Evolutionary conservation across 2,797 vertebrate genomes (phyloP).

Genomic region (Melanotaenia boesemani): DNA sequence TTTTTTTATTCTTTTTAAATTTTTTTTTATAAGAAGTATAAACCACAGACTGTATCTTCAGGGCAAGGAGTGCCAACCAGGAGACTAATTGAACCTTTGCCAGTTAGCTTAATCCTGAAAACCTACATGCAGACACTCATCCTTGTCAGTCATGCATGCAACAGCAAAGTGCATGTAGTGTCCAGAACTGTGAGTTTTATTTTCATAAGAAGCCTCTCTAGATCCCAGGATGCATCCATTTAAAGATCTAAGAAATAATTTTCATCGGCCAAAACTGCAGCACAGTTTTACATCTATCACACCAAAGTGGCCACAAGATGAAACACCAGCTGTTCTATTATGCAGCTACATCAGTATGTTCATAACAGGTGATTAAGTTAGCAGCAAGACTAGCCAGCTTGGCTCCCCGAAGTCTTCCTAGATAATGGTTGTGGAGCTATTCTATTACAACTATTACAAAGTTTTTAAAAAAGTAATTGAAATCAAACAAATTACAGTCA

Average conservation of each 20-base stretch:
- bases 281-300: neutral
- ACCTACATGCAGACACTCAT: constrained; percentile 39
- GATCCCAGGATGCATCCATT: constrained; percentile 17
- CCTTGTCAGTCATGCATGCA: constrained; percentile 36
- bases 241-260: constrained; percentile 1
- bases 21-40: constrained; percentile 24
- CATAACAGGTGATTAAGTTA: neutral
- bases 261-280: constrained; percentile 2
- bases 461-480: neutral
- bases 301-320: neutral
- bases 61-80: constrained; percentile 62
- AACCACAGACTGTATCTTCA: constrained; percentile 42
- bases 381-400: neutral
- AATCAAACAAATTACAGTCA: neutral
- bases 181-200: constrained; percentile 38
- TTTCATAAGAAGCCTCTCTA: constrained; percentile 1
- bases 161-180: constrained; percentile 18
- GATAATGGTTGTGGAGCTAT: neutral
- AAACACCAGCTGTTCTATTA: neutral
- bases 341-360: too few species aligned
- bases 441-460: too few species aligned
- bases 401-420: neutral
- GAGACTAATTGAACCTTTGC: constrained; percentile 56
- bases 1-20: constrained; percentile 41
- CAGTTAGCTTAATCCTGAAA: constrained; percentile 30